phyloP scores from a whole-genome alignment of 2,797 vertebrate species.

The Scomberomorus guttatus region DNA sequence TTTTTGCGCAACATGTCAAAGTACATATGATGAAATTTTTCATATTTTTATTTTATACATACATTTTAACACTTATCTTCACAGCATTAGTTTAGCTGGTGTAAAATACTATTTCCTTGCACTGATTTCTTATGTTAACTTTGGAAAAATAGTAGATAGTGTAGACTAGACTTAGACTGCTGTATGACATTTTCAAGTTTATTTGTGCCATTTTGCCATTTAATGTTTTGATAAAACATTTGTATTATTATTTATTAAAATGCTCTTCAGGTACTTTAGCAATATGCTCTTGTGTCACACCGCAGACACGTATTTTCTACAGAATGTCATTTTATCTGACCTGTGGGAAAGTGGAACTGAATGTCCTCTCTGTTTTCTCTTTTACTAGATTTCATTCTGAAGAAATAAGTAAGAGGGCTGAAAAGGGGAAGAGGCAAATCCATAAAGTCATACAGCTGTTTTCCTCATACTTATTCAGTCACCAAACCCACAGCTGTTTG shows the following conservation, averaged over 20 bases:
- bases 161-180: no score
- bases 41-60: background rate
- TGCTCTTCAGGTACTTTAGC: background rate
- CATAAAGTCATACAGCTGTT: background rate
- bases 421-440: constrained; percentile 15
- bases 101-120: no score
- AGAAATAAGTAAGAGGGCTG: background rate
- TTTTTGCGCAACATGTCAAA: background rate
- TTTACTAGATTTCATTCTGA: background rate
- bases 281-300: background rate
- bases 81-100: background rate
- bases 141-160: no score
- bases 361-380: background rate
- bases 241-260: background rate
- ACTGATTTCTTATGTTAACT: background rate
- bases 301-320: background rate
- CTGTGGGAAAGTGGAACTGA: background rate
- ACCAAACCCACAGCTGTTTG: background rate
- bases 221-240: background rate
- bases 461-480: no score
- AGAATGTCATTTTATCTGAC: background rate
- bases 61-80: background rate
- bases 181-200: background rate
- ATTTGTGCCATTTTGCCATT: background rate
- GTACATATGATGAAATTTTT: no score